Base-by-base conservation (phyloP, 2,113 vertebrate genomes). In the Trinectes maculatus region DNA sequence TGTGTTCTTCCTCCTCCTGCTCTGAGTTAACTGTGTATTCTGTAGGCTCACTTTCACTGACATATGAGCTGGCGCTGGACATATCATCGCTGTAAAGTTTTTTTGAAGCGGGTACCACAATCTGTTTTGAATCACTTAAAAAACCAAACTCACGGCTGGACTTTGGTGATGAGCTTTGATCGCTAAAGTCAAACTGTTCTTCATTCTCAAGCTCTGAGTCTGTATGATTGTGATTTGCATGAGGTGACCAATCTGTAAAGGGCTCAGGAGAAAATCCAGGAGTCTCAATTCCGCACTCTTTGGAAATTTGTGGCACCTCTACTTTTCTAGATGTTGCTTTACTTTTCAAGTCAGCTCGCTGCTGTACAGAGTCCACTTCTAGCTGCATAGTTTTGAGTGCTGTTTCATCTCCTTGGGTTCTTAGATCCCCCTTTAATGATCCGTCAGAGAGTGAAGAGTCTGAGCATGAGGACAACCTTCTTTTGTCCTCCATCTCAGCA, bases 101-200 rank as follows among this genome's bases (percentile, higher is more conserved):
- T 57, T 82, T 48, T 28, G 49, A 65, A 75, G 43, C 21, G 16
- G 56, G n/a, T n/a, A n/a, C 11, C 24, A 46, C 24, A 24, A 9
- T 61, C 13, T 8, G 18, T 63, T 70, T 79, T 43, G 68, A 37
- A 55, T 71, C 22, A 39, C 79, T 47, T 25, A 79, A 77, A 39
- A 76, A 82, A 48, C 39, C 58, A 15, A 54, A 42, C 13, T 70
- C 29, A 42, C 57, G 69, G 48, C 79, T 86, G 63, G 87, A 86
- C 56, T 75, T 77, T 25, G 70, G 51, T 25, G 90, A 89, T 8
- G 24, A 39, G n/a, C 86, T 84, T 63, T 7, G 68, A 67, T 93
- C 92, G 6, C 83, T 86, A 57, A 92, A 94, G 25, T 92, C 89
- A 90, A 94, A 94, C 31, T 67, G 87, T 25, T 93, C 92, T 34